These are phyloP conservation scores for Chrysotoxum bicinctum DNA, from an alignment of 2,888 invertebrate species.

Conservation along the genomic window DNA sequence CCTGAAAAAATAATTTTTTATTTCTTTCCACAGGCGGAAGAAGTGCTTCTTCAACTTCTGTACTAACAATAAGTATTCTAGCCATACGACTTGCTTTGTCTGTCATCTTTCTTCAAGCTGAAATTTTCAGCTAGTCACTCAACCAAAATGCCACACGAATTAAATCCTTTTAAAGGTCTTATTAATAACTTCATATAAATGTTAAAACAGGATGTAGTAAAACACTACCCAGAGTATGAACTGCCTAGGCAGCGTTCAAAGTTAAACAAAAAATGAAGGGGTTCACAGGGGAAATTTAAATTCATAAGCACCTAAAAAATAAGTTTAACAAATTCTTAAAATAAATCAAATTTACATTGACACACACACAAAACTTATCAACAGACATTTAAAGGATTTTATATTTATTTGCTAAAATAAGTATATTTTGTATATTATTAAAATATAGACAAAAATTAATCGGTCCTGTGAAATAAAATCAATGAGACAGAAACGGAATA, in stretches of 20 bases:
- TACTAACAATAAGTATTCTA: constrained; percentile 24
- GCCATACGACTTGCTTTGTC: constrained; percentile 13
- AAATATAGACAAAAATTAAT: neutral
- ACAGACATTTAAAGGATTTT: constrained; percentile 20
- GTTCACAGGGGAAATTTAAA: constrained; percentile 46
- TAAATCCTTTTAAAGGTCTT: neutral
- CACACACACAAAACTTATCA: constrained; percentile 29
- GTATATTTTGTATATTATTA: constrained; percentile 7
- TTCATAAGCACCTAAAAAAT: constrained; percentile 62
- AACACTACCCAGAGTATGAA: neutral
- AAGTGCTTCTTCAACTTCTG: constrained; percentile 13
- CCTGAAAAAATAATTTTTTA: neutral
- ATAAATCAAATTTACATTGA: constrained; percentile 24
- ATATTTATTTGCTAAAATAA: constrained; percentile 1
- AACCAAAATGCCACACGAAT: neutral
- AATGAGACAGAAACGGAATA: neutral
- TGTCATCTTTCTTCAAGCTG: constrained; percentile 27
- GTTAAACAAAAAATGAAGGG: neutral
- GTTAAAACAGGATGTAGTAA: neutral
- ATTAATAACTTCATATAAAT: neutral
- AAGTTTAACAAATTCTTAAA: constrained; percentile 38
- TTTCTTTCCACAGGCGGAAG: constrained; percentile 32
- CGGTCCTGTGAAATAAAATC: constrained; percentile 6
- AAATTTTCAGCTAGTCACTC: constrained; percentile 56
- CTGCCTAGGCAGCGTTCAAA: neutral